phyloP scores from a whole-genome alignment of 1,140 invertebrate species.

The Laupala kohalensis region DNA sequence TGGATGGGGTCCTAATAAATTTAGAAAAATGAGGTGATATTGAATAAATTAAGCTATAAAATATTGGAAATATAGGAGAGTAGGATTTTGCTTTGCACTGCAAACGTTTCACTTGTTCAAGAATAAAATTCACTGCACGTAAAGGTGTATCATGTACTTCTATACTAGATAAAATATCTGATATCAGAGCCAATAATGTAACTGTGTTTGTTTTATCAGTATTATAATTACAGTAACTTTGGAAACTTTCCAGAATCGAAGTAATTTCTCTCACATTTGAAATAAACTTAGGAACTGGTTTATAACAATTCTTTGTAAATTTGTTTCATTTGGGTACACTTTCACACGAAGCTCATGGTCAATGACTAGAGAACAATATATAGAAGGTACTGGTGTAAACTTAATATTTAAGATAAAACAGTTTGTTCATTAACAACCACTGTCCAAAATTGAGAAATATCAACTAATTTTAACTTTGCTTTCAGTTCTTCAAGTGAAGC shows the following conservation, averaged over 20 bases:
- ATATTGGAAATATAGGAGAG: not conserved
- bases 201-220: not conserved
- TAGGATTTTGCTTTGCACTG: not conserved
- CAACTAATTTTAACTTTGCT: no score
- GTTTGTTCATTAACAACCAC: no score
- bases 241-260: not conserved
- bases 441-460: no score
- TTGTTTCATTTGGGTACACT: not conserved
- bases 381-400: not conserved
- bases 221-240: not conserved
- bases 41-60: not conserved
- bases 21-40: not conserved
- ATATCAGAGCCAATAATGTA: not conserved
- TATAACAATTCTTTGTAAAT: not conserved
- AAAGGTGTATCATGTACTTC: not conserved
- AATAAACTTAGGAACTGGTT: not conserved
- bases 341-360: not conserved
- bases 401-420: not conserved
- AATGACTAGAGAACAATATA: not conserved
- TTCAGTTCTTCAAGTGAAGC: no score
- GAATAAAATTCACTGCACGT: not conserved
- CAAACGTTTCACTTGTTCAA: not conserved
- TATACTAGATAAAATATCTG: not conserved
- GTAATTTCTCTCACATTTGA: not conserved
- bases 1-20: not conserved